phyloP scores from a whole-genome alignment of 2,113 vertebrate genomes.

The Ictalurus furcatus region DNA sequence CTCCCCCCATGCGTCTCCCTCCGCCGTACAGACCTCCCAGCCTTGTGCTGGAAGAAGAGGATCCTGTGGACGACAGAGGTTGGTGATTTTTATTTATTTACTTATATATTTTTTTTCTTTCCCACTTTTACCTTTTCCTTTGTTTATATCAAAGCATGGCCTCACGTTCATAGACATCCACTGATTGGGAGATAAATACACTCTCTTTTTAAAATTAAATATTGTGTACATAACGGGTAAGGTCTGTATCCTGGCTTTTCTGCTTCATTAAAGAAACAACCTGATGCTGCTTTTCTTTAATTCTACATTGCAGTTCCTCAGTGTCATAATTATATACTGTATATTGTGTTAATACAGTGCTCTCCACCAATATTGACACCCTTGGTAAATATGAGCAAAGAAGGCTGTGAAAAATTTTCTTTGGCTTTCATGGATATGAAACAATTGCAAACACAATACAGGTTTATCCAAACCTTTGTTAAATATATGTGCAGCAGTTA shows the following conservation, averaged over 20 bases:
- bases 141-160: neutral
- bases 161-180: neutral
- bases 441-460: too few species aligned
- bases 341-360: neutral
- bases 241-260: neutral
- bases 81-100: constrained; percentile 36
- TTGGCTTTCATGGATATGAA: too few species aligned
- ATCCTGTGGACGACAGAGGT: constrained; percentile 66
- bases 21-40: constrained; percentile 81
- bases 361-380: too few species aligned
- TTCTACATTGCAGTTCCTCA: too few species aligned
- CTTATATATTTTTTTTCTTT: neutral
- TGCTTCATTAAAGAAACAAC: neutral
- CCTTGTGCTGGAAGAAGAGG: constrained; percentile 56
- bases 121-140: neutral
- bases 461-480: too few species aligned
- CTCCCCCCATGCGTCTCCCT: constrained; percentile 83
- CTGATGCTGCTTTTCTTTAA: neutral
- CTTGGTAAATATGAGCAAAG: too few species aligned
- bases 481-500: too few species aligned
- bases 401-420: too few species aligned
- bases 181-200: too few species aligned
- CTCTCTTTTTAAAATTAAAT: too few species aligned
- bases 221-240: too few species aligned
- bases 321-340: neutral